Evolutionary conservation across 2,888 invertebrate genomes (phyloP), one percentile per base, ranked within the genome.

Genomic region (Polia nebulosa): DNA sequence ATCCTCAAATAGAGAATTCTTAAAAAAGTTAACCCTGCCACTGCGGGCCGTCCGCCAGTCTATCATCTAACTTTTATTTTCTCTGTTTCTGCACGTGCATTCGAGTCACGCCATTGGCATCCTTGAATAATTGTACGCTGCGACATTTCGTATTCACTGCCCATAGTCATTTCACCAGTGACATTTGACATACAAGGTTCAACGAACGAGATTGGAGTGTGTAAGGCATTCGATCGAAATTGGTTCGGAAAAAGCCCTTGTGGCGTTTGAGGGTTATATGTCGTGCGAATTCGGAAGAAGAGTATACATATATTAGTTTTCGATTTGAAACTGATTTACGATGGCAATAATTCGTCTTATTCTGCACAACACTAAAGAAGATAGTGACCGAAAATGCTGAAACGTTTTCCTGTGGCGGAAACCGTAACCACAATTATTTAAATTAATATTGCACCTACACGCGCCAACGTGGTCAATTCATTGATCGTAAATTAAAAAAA

Each of bases 41-140:
- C 41, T 29, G 20, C 27, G 0, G 15, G 34, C 67, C 45, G 68
- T 71, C 77, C 57, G 47, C 57, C 56, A 60, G 55, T 56, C 57
- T 58, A n/a, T 29, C 29, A 57, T 57, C 78, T 60, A 34, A 61
- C 39, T 20, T 56, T 62, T 68, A 61, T 68, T 81, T 81, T 65
- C 70, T 77, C 45, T 29, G 39, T 47, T 32, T 67, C 59, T 75
- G 60, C 69, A 55, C 61, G 52, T 75, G 63, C 68, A 92, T 91
- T 89, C 92, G 52, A 83, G 87, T 89, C 93, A 92, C 91, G 92
- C 86, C 91, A 91, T 90, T 91, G 90, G 88, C 92, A 89, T 84
- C 86, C 86, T 88, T 86, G 84, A 73, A 69, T 72, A 73, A 69
- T 72, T 78, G 79, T 75, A 80, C 74, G 76, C 81, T 49, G 52